Base-by-base conservation (phyloP, 2,888 invertebrate genomes). In the Dichetophora obliterata region DNA sequence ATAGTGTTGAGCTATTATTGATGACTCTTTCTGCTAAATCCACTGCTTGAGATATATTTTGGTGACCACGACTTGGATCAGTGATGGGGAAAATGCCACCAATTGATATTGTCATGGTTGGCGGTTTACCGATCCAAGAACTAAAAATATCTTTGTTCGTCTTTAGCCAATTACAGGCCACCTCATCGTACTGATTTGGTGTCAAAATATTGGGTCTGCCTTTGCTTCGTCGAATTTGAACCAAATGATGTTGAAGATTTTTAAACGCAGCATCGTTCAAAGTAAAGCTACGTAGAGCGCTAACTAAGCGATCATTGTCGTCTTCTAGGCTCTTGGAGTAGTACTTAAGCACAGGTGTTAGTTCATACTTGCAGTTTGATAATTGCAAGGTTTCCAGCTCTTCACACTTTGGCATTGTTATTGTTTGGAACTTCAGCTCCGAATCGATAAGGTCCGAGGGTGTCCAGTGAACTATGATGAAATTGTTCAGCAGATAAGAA, bases 81-180 rank as follows among this genome's bases (percentile, higher is more conserved):
- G 90, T 90, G 79, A 94, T 89, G 0, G 95, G 95, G 85, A 95
- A 90, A 83, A 85, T 90, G 80, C 85, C 88, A 27, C 87, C 86
- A 54, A 88, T 87, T 9, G 70, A 78, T 3, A 87, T 63, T 3
- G 80, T 82, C 31, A 81, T 78, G 0, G 75, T 11, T 0, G n/a
- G 24, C 34, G 70, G 52, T 6, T 84, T 83, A 1, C 86, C 84
- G 34, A 88, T 87, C 93, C 92, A 92, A 1, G 84, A 78, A 0
- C 79, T 82, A 89, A 92, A 91, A 0, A 88, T 87, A 0, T 88
- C 80, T 5, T 88, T 80, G 82, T 92, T 91, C 0, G 89, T 83
- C 37, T 81, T 85, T 80, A 95, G 87, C 95, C 95, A 95, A 6
- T 90, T 87, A 85, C 95, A 95, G 0, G 95, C 94, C 0, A 87